Base-by-base conservation (phyloP, 1,140 invertebrate genomes). In the Neodiprion virginianus region DNA sequence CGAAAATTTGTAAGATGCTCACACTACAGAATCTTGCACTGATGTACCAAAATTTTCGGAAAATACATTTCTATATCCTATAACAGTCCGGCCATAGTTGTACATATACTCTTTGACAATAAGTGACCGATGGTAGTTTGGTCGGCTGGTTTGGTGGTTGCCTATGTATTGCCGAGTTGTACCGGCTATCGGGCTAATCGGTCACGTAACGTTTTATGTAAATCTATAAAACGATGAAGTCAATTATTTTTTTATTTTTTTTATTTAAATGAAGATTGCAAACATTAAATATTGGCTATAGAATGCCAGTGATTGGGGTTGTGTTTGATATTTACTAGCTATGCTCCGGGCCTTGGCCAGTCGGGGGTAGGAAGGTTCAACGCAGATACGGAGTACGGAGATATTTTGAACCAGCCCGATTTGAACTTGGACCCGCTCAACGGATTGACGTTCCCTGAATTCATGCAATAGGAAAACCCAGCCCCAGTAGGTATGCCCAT, bases 251-350 rank as follows among this genome's bases (percentile, higher is more conserved):
- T 14, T 65, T 17, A 3, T 17, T 65, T 65, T 65, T 17, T 23
- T 8, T 10, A 21, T 11, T 14, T 69, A 69, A 23, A 14, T 65
- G 17, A 47, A 69, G 40, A 69, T 23, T 14, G 40, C 11, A 12
- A 69, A 69, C 12, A 50, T 65, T 73, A 8, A 12, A 65, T 69
- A 47, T 28, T 49, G 53, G 21, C n/a, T 40, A 75, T 84, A 81
- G 74, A 79, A 83, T 86, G 86, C 87, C 87, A 88, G 87, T 89
- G 85, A 88, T 88, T 89, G 87, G 86, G 79, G 86, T 88, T 88
- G 88, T 88, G 86, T 85, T 88, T 86, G 79, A 78, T 88, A 80
- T 87, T 80, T 88, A 79, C 75, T 85, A 88, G 87, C 81, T 88
- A 88, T 78, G 86, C 86, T 86, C 85, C 87, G 79, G 88, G 87